A percentile compares a stretch with the other conserved stretches of the same genome.
phyloP scores from a whole-genome alignment of 2,113 vertebrate species.

The Calidris pygmaea region DNA sequence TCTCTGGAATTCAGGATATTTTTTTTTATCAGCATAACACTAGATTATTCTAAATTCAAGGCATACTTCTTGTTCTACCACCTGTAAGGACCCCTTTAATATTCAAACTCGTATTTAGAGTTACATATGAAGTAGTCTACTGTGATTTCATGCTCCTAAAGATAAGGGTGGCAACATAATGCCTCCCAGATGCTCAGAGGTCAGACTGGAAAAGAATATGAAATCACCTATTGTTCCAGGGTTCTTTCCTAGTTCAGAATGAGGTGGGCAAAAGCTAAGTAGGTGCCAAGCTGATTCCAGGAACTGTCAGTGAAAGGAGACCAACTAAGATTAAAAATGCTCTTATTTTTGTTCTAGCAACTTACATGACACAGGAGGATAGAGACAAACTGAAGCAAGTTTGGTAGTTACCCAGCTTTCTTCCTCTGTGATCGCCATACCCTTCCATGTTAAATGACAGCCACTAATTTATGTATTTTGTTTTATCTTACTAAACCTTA shows the following conservation, averaged over 20 bases:
- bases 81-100: slow-evolving; percentile 10
- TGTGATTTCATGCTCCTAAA: slow-evolving; percentile 24
- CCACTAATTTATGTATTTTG: neutral
- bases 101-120: slow-evolving; percentile 17
- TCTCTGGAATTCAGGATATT: neutral
- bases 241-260: slow-evolving; percentile 5
- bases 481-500: neutral
- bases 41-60: slow-evolving; percentile 45
- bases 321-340: neutral
- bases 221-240: slow-evolving; percentile 11
- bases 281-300: neutral
- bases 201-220: slow-evolving; percentile 19
- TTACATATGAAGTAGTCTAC: neutral
- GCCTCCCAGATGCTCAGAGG: slow-evolving; percentile 11
- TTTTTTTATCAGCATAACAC: neutral
- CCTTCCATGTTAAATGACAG: neutral
- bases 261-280: neutral
- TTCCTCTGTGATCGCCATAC: neutral
- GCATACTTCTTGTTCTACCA: slow-evolving; percentile 23
- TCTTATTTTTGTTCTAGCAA: neutral
- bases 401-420: neutral
- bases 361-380: neutral
- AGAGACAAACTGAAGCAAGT: neutral
- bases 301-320: neutral
- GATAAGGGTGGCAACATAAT: neutral